phyloP scores from a whole-genome alignment of 2,797 vertebrate species.

The Odontamblyopus rebecca region DNA sequence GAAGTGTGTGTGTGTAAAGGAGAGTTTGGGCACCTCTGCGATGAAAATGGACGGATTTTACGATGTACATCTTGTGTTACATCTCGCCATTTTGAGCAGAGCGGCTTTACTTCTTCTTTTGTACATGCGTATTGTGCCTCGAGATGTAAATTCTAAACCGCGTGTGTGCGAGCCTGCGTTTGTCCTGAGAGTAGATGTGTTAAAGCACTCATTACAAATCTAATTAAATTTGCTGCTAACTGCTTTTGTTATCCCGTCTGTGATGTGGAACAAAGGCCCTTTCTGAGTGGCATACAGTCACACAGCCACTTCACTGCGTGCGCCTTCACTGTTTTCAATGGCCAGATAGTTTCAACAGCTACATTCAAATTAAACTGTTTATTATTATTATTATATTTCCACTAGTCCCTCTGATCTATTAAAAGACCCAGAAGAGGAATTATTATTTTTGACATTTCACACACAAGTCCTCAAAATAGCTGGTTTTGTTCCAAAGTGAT shows the following conservation, averaged over 20 bases:
- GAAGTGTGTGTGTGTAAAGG: too few species aligned
- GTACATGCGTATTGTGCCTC: neutral
- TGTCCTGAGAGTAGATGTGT: constrained; percentile 33
- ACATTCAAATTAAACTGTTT: neutral
- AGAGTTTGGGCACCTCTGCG: too few species aligned
- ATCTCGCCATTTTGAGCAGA: neutral
- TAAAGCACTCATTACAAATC: constrained; percentile 57
- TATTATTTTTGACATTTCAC: neutral
- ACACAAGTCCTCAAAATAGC: neutral
- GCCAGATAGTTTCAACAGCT: neutral
- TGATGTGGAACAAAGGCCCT: constrained; percentile 66
- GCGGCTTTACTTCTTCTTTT: neutral
- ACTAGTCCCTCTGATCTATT: neutral
- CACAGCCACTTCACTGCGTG: neutral
- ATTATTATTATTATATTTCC: neutral
- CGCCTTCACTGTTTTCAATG: neutral
- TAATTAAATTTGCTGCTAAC: constrained; percentile 60
- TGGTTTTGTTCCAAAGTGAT: neutral
- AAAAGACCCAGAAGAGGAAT: neutral
- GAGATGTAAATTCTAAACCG: constrained; percentile 32
- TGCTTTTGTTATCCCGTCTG: constrained; percentile 63
- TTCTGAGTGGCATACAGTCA: constrained; percentile 24
- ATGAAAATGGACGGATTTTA: too few species aligned
- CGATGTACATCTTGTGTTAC: neutral
- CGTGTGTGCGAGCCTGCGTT: constrained; percentile 29